Base-by-base conservation (phyloP, 2,888 invertebrate species). In the Diploptera punctata region DNA sequence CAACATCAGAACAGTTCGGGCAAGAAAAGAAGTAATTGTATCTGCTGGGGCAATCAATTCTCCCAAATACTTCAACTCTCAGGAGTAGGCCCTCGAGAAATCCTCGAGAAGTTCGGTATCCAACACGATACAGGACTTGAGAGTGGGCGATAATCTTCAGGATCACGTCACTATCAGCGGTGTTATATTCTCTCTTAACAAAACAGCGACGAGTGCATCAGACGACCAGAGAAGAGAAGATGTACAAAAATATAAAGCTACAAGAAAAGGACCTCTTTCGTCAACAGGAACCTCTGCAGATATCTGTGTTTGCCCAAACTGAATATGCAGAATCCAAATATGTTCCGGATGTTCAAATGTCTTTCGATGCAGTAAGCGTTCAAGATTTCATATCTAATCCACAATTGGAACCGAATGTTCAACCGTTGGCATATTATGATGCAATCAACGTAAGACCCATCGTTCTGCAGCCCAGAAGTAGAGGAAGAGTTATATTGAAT, bases 81-180 rank as follows among this genome's bases (percentile, higher is more conserved):
- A 67, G 90, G 90, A 2, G 83, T 93, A 29, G 91, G 91, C 4
- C 89, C 90, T 0, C 83, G 83, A 75, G 81, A 85, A 33, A 86
- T 89, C 74, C 81, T 90, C 19, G 77, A 83, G 72, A 80, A 80
- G 71, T 79, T 86, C 7, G 82, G 84, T 43, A 89, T 90, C 68
- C 82, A n/a, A 85, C 1, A 85, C 91, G 0, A 80, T 91, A 3
- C 83, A 87, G 57, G 86, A 93, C 81, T 82, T 92, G 65, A 87
- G 87, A 61, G 86, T 87, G 3, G 86, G 87, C 0, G 79, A 81
- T 73, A 87, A 87, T 77, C 79, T 87, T 0, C 86, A 86, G 79
- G 91, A 93, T 78, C 93, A 93, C 78, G 86, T 91, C 0, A 91
- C 92, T 0, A 86, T 88, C 7, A 87, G 88, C 77, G 88, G 87